A percentile compares a stretch with the other conserved stretches of the same genome.
These are phyloP conservation scores for Trachemys scripta DNA, from an alignment of 2,113 vertebrate species.

Conservation along the genomic window DNA sequence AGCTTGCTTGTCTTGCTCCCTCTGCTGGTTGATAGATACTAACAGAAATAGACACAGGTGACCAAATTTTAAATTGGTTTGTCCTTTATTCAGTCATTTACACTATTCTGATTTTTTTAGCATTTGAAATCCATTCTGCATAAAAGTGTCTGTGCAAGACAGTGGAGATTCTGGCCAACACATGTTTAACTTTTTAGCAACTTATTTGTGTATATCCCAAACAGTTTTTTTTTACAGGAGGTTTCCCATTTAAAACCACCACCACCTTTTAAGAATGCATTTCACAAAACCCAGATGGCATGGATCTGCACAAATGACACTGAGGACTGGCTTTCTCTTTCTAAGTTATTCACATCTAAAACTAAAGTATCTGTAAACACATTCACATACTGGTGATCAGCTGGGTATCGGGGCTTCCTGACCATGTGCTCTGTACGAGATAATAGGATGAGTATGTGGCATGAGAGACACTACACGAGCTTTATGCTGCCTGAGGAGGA, in stretches of 20 bases:
- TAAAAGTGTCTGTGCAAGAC: not conserved
- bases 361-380: not conserved
- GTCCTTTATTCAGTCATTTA: rapidly evolving
- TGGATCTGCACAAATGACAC: not conserved
- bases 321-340: not conserved
- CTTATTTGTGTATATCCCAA: not conserved
- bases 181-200: not conserved
- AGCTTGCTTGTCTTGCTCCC: slow-evolving; percentile 20
- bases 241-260: not conserved
- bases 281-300: not conserved
- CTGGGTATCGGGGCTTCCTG: not conserved
- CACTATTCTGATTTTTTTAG: rapidly evolving
- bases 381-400: not conserved
- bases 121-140: rapidly evolving
- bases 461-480: not conserved
- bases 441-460: not conserved
- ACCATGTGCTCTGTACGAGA: rapidly evolving
- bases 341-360: not conserved
- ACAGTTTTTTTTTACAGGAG: not conserved
- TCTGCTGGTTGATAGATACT: slow-evolving; percentile 54
- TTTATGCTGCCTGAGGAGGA: rapidly evolving
- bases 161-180: not conserved
- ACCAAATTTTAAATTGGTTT: not conserved
- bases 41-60: not conserved
- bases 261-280: not conserved